Percentiles rank a stretch among this genome's conserved stretches.
Conservation (phyloP, 2,888 invertebrate species). For the Macrophya alboannulata region DNA sequence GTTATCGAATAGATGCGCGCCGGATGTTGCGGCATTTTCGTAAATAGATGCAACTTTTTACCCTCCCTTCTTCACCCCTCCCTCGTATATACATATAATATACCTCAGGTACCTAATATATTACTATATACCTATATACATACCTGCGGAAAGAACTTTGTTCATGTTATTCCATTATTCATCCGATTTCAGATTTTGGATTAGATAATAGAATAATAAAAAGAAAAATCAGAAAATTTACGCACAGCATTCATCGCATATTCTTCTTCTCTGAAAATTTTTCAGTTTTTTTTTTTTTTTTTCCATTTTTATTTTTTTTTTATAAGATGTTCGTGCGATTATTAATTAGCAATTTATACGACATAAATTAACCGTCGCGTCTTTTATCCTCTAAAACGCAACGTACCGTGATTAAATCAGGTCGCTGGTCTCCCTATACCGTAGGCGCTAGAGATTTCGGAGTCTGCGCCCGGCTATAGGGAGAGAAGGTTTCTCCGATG, state of each 20-base stretch:
- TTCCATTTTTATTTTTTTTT: background rate
- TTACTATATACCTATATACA: too few relatives aligned
- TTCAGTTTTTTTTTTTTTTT: background rate
- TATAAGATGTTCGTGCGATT: background rate
- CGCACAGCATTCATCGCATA: too few relatives aligned
- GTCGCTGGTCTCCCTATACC: slow-evolving; percentile 47
- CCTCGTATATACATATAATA: background rate
- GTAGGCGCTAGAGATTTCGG: slow-evolving; percentile 39
- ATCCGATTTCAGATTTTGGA: background rate
- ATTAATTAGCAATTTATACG: slow-evolving; percentile 14
- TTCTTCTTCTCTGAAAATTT: background rate
- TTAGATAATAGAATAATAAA: background rate
- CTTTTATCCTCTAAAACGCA: slow-evolving; percentile 38
- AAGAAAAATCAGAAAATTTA: background rate
- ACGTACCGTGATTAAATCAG: slow-evolving; percentile 49
- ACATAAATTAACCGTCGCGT: slow-evolving; percentile 17
- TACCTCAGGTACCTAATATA: background rate
- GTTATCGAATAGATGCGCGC: background rate
- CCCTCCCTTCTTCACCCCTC: background rate
- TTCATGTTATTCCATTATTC: too few relatives aligned
- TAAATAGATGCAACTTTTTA: background rate
- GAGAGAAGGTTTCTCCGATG: slow-evolving; percentile 34
- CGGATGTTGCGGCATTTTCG: slow-evolving; percentile 12
- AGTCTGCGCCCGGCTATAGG: slow-evolving; percentile 38
- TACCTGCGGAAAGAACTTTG: too few relatives aligned